Percentiles rank a stretch among this genome's conserved stretches.
Conservation (phyloP, 2,888 invertebrate species). For the Synergus itoensis region DNA sequence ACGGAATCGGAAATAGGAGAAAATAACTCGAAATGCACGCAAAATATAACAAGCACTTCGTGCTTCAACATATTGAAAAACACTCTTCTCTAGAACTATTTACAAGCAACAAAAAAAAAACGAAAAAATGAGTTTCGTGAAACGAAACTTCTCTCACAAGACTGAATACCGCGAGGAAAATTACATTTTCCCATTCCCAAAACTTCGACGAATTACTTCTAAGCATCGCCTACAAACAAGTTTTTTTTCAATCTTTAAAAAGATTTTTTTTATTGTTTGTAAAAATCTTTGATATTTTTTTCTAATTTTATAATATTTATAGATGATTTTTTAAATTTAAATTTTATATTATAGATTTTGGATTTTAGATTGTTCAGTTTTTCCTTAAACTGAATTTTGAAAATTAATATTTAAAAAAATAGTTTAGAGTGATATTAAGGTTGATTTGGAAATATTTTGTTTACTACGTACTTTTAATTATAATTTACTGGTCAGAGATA, state of each 20-base stretch:
- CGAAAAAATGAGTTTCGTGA: conserved; percentile 37
- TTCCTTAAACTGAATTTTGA: not conserved
- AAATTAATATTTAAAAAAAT: not conserved
- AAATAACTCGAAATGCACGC: not conserved
- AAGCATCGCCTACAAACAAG: not conserved
- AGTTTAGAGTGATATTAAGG: not conserved
- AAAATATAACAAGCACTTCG: not conserved
- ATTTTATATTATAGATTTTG: not conserved
- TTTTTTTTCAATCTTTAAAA: not conserved
- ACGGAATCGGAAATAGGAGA: not conserved
- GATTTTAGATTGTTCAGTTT: not conserved
- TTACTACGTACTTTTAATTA: not conserved
- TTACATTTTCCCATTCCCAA: not conserved
- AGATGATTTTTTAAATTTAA: too few species aligned
- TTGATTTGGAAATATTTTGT: not conserved
- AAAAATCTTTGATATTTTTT: too few species aligned
- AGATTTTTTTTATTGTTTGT: too few species aligned
- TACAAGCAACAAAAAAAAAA: not conserved
- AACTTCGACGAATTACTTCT: conserved; percentile 12
- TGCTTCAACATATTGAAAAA: not conserved
- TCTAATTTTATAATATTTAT: too few species aligned
- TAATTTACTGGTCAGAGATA: not conserved
- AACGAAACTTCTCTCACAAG: not conserved
- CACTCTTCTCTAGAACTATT: not conserved
- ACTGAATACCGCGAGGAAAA: not conserved